Conservation (phyloP, 2,113 vertebrate species). For the Cariama cristata region DNA sequence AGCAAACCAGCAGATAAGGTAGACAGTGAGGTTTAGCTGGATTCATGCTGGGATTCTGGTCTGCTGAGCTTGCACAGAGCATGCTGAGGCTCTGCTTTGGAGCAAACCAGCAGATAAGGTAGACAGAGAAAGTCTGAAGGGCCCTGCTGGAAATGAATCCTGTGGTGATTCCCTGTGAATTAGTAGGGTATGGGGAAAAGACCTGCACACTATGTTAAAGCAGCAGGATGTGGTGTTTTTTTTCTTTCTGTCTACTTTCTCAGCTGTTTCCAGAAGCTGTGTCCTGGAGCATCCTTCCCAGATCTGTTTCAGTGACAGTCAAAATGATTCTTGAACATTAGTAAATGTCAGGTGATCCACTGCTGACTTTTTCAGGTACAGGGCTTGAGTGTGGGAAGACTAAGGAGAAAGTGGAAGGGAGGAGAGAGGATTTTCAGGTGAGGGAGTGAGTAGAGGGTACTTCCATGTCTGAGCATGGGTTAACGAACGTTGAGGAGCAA, state of each 20-base stretch:
- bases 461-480: not conserved
- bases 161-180: not conserved
- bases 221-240: not conserved
- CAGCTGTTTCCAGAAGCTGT: not conserved
- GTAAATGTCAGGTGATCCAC: not conserved
- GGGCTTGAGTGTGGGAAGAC: not conserved
- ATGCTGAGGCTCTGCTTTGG: not conserved
- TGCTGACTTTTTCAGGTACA: not conserved
- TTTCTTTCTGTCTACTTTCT: not conserved
- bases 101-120: not conserved
- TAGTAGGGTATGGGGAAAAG: not conserved
- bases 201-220: not conserved
- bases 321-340: not conserved
- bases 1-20: too few relatives aligned
- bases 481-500: not conserved
- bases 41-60: not conserved
- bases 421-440: not conserved
- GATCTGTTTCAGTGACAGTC: not conserved
- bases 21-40: accelerated
- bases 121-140: not conserved
- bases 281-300: not conserved
- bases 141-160: not conserved
- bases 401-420: not conserved
- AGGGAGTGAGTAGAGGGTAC: not conserved
- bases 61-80: not conserved